Evolutionary conservation across 2,888 invertebrate species (phyloP).

Genomic region (Oxyscelio sp.): DNA sequence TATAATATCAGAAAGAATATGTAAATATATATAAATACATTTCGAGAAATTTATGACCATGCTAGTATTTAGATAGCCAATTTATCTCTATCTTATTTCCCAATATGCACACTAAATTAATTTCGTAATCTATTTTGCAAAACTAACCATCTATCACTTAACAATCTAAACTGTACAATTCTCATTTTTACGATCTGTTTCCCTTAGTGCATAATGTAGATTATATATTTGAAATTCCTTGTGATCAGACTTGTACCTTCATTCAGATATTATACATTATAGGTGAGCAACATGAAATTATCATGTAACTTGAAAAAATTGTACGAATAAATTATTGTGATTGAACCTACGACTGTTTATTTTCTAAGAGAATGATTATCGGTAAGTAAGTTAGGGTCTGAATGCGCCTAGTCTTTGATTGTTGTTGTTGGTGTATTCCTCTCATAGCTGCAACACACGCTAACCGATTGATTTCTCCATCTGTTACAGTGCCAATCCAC

Average conservation of each 20-base stretch:
- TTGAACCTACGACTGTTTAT: slow-evolving; percentile 4
- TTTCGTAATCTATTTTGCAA: too few species aligned
- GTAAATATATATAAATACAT: too few species aligned
- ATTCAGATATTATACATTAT: slow-evolving; percentile 3
- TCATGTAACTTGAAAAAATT: slow-evolving; percentile 26
- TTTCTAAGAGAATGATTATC: not conserved
- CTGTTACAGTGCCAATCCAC: slow-evolving; percentile 66
- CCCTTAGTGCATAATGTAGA: not conserved
- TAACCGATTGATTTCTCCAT: slow-evolving; percentile 56
- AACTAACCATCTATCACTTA: too few species aligned
- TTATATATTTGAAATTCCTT: not conserved
- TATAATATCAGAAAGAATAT: too few species aligned
- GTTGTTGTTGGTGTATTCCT: slow-evolving; percentile 18
- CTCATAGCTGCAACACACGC: not conserved
- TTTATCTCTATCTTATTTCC: too few species aligned
- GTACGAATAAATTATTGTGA: slow-evolving; percentile 49
- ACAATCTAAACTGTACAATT: not conserved
- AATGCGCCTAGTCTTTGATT: slow-evolving; percentile 7
- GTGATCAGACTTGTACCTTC: slow-evolving; percentile 6
- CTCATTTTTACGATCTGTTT: not conserved
- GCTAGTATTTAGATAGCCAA: too few species aligned
- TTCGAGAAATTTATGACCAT: too few species aligned
- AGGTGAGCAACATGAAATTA: not conserved
- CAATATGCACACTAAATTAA: too few species aligned
- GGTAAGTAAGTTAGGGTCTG: not conserved